Percentiles rank a stretch among this genome's conserved stretches.
Conservation (phyloP, 2,888 invertebrate species). For the Bhutanitis thaidina region DNA sequence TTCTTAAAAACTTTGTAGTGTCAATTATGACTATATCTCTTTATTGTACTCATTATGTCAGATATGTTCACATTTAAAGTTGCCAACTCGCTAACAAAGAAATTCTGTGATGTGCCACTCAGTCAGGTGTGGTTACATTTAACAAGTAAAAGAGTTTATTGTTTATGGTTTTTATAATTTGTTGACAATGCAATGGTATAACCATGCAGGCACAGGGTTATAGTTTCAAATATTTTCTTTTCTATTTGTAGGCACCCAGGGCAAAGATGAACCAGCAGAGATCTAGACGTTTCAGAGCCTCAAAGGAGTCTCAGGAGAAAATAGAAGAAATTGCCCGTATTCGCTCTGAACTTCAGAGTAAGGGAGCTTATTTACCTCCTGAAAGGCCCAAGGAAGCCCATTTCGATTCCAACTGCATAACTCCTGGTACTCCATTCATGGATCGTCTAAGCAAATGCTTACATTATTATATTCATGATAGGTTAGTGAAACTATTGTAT, state of each 20-base stretch:
- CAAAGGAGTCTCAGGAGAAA: constrained; percentile 96
- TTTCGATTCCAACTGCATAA: constrained; percentile 99
- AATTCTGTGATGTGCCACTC: too few relatives aligned
- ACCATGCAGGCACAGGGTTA: too few relatives aligned
- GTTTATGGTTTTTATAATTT: too few relatives aligned
- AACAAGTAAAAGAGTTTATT: too few relatives aligned
- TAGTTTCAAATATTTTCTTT: constrained; percentile 1
- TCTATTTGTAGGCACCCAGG: constrained; percentile 86
- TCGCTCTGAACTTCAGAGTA: constrained; percentile 84
- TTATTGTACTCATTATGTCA: too few relatives aligned
- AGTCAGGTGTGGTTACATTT: too few relatives aligned
- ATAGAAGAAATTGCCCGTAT: constrained; percentile 90
- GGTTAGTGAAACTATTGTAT: too few relatives aligned
- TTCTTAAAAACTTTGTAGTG: too few relatives aligned
- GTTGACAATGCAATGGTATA: too few relatives aligned
- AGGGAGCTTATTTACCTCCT: constrained; percentile 89
- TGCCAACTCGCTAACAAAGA: too few relatives aligned
- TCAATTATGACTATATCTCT: too few relatives aligned
- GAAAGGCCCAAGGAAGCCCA: constrained; percentile 95
- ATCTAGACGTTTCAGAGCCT: constrained; percentile 96
- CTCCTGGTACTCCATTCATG: constrained; percentile 99
- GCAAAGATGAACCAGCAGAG: constrained; percentile 99
- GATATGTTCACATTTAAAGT: too few relatives aligned
- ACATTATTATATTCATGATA: constrained; percentile 93
- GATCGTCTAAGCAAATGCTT: constrained; percentile 91